Base-by-base conservation (phyloP, 2,113 vertebrate species). In the Marmota flaviventris region DNA sequence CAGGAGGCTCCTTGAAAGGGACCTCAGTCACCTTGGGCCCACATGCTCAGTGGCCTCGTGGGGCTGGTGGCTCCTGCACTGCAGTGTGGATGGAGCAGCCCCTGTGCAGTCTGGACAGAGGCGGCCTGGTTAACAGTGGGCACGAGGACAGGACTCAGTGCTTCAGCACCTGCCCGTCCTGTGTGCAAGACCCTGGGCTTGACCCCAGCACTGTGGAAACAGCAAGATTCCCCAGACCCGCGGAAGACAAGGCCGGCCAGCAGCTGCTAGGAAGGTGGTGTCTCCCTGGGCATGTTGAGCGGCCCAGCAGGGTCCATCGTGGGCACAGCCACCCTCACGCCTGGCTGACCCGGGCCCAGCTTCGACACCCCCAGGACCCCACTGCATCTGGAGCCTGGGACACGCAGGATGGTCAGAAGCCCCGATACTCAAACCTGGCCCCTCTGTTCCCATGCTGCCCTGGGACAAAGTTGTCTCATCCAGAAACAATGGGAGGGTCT, bases 401-500 rank as follows among this genome's bases (percentile, higher is more conserved):
- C 56, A 42, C 1, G 18, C 29, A 42, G 76, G 48, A 29, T 4
- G 25, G 18, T 12, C 14, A 10, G 56, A 83, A 29, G 56, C 37
- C 25, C 2, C 2, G 14, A 5, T 8, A 27, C 11, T 25, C 0
- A 8, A 9, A 22, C 32, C n/a, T 25, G 6, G 24, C 8, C 29
- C 48, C 27, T 70, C 2, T 32, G 70, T 1, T 4, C 29, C 20
- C 6, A 20, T 0, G 2, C 27, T 6, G 24, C 8, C 34, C 11
- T 7, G 37, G 63, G 37, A n/a, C 51, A 18, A 53, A 8, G 8
- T 69, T 24, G 34, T 88, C 72, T 85, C 29, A 8, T 5, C 69
- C 32, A 89, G n/a, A 25, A 79, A 92, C 73, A 1, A 14, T 9
- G 6, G 69, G 0, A 0, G 8, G 1, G 18, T 45, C 42, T 2